phyloP scores from a whole-genome alignment of 2,888 invertebrate species.

The Ophion obscuratus region DNA sequence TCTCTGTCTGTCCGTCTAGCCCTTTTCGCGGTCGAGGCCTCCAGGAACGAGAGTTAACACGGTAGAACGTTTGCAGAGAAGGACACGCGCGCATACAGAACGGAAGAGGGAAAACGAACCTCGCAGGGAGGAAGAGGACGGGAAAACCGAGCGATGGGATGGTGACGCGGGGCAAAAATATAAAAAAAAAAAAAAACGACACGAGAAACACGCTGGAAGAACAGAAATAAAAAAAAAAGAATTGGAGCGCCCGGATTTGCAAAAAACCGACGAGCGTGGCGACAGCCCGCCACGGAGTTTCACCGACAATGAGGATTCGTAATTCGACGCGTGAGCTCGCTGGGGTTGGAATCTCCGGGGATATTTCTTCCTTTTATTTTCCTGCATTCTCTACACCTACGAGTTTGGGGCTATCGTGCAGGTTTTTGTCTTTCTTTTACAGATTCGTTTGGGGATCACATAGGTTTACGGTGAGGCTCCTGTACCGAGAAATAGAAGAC shows the following conservation, averaged over 20 bases:
- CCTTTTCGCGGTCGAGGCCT: constrained; percentile 66
- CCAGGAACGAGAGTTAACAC: constrained; percentile 54
- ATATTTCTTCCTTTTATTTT: constrained; percentile 28
- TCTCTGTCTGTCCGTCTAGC: constrained; percentile 79
- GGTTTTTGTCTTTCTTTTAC: background rate
- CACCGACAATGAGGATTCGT: constrained; percentile 72
- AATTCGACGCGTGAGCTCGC: constrained; percentile 70
- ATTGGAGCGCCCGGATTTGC: constrained; percentile 59
- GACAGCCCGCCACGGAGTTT: constrained; percentile 71
- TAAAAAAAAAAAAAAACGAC: constrained; percentile 28
- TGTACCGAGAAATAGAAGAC: background rate
- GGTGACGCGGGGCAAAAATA: constrained; percentile 24
- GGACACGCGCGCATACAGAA: constrained; percentile 32
- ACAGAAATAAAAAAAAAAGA: constrained; percentile 35
- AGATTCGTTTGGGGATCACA: constrained; percentile 25
- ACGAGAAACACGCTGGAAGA: constrained; percentile 28
- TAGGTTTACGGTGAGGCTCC: constrained; percentile 20
- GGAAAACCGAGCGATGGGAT: constrained; percentile 42
- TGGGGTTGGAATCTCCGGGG: constrained; percentile 68
- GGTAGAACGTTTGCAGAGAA: constrained; percentile 58
- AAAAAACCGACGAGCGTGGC: constrained; percentile 71
- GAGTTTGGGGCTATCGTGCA: constrained; percentile 18
- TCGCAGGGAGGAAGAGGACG: constrained; percentile 46
- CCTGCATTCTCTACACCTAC: constrained; percentile 44
- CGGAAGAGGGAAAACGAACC: constrained; percentile 55